Evolutionary conservation across 2,113 vertebrate species (phyloP).

Genomic region (Phalacrocorax pelagicus): DNA sequence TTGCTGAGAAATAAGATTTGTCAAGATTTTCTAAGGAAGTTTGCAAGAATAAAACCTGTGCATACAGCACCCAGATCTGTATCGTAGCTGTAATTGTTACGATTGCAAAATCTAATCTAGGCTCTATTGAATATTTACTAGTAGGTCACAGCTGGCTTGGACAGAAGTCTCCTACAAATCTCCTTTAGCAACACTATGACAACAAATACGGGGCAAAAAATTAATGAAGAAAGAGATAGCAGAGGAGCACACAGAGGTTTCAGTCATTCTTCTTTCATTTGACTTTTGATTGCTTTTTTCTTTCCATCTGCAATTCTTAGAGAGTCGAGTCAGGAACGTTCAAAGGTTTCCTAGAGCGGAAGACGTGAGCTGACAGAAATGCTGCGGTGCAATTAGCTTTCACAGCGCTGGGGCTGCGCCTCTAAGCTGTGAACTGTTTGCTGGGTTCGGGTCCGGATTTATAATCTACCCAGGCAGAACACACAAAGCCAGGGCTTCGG

Average conservation of each 20-base stretch:
- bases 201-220: constrained; percentile 1
- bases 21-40: neutral
- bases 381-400: neutral
- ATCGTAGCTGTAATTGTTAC: neutral
- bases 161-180: neutral
- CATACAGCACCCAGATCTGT: neutral
- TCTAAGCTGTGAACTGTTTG: neutral
- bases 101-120: constrained; percentile 30
- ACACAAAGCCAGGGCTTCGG: neutral
- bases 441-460: neutral
- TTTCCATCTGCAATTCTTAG: constrained; percentile 7
- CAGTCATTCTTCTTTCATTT: neutral
- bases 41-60: neutral
- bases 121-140: constrained; percentile 45
- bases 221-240: neutral
- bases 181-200: neutral
- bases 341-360: constrained; percentile 25
- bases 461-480: neutral
- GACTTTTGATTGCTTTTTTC: constrained; percentile 20
- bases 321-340: neutral
- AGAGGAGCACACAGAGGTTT: neutral
- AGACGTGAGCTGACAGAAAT: neutral
- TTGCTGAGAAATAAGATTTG: neutral
- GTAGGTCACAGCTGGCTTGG: constrained; percentile 40
- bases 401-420: neutral